These are phyloP conservation scores for Zygogramma bicolorata DNA, from an alignment of 2,888 invertebrate genomes.

Conservation along the genomic window DNA sequence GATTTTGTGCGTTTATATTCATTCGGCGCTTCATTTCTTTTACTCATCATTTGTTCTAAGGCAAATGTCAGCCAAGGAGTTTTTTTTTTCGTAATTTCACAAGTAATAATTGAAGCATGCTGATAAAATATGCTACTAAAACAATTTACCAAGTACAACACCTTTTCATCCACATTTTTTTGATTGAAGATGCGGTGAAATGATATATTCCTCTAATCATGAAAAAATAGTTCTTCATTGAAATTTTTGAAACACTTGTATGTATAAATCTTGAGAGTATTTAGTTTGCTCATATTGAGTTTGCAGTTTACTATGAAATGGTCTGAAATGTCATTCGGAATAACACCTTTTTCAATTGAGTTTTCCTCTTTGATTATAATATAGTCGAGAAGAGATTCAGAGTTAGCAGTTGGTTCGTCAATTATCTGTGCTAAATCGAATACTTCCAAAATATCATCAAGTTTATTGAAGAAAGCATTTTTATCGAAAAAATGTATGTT, in stretches of 20 bases:
- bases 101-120: background rate
- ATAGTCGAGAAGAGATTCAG: background rate
- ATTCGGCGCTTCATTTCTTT: background rate
- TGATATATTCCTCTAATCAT: slow-evolving; percentile 5
- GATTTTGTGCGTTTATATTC: background rate
- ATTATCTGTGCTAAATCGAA: background rate
- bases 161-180: slow-evolving; percentile 1
- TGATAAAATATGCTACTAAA: background rate
- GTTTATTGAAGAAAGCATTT: background rate
- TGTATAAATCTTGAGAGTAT: slow-evolving; percentile 3
- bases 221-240: slow-evolving; percentile 4
- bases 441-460: background rate
- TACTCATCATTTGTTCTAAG: slow-evolving; percentile 5
- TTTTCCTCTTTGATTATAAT: background rate
- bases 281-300: background rate
- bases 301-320: slow-evolving; percentile 4
- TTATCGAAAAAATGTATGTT: slow-evolving; percentile 8
- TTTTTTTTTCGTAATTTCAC: background rate
- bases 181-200: background rate
- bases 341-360: background rate
- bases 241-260: slow-evolving; percentile 11
- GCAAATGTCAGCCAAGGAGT: slow-evolving; percentile 10
- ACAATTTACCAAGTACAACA: background rate
- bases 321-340: slow-evolving; percentile 6
- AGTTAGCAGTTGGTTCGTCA: background rate